Conservation (phyloP, 2,888 invertebrate genomes). For the Limnephilus lunatus region DNA sequence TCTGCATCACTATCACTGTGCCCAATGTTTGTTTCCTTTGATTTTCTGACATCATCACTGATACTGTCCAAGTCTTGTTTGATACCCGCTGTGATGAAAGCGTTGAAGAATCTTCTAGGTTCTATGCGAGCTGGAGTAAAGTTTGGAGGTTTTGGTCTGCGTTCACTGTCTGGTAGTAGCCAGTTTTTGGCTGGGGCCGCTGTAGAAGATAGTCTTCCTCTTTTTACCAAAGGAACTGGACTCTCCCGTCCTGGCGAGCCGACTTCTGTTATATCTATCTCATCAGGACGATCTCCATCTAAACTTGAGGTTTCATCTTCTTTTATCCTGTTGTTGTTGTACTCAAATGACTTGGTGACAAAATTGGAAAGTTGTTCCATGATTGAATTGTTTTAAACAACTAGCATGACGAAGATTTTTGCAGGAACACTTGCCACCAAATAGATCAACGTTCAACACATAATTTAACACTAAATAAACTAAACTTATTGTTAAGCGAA, state of each 20-base stretch:
- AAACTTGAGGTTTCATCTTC: conserved; percentile 65
- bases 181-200: conserved; percentile 72
- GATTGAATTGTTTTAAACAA: conserved; percentile 67
- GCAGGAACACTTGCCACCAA: neutral
- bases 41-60: conserved; percentile 46
- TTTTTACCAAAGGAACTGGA: conserved; percentile 72
- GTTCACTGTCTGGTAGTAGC: conserved; percentile 72
- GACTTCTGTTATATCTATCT: conserved; percentile 72
- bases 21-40: conserved; percentile 31
- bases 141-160: conserved; percentile 57
- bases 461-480: neutral
- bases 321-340: conserved; percentile 70
- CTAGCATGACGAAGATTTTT: conserved; percentile 58
- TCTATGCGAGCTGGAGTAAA: conserved; percentile 51
- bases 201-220: conserved; percentile 72
- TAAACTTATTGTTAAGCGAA: too few relatives aligned
- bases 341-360: conserved; percentile 91
- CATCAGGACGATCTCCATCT: conserved; percentile 72
- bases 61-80: conserved; percentile 55
- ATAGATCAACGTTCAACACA: neutral
- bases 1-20: conserved; percentile 61
- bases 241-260: conserved; percentile 68
- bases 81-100: conserved; percentile 59
- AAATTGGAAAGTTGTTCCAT: conserved; percentile 95
- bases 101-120: conserved; percentile 60